Evolutionary conservation across 1,140 invertebrate species (phyloP), one percentile per base, ranked within the genome.

Genomic region (Drosophila micromelanica): DNA sequence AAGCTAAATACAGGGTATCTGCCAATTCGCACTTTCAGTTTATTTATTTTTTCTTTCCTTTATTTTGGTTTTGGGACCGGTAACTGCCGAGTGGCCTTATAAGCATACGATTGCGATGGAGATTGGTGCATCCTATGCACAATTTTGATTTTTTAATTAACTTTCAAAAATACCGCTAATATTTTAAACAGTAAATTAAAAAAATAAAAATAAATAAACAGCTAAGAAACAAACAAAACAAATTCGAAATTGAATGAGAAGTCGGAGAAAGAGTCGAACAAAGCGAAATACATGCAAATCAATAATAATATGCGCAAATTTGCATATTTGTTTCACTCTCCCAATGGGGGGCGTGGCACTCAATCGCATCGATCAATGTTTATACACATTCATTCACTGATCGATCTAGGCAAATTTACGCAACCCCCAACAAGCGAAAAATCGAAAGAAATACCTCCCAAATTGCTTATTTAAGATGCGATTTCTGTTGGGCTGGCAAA

Each of bases 131-230:
- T 76, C 77, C 45, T 63, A 76, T 80, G 62, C 80, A 46, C 60
- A 80, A 69, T 71, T 62, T 61, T 68, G 62, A 30, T 7, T 67
- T 87, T 80, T 86, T 86, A 86, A 86, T 86, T 87, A 86, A 87
- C 81, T 86, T 86, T 86, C 81, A 86, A 87, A 86, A 87, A 87
- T 86, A 82, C 82, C 81, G 81, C 81, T 86, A 87, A 86, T 82
- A 78, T 87, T 80, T 86, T 51, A 70, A 84, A 79, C 63, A 42
- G n/a, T 17, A 38, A 57, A 49, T 43, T 43, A 69, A 79, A 76
- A 35, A 35, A 35, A 27, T 27, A 27, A 27, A 27, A 27, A 27
- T 27, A 27, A 27, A 27, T 27, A 27, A 6, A 27, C 5, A 27
- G 1, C 27, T 5, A 6, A 27, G 5, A 27, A 27, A 27, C 27